Percentiles rank a stretch among this genome's conserved stretches.
Conservation (phyloP, 2,888 invertebrate species). For the Sipunculus nudus region DNA sequence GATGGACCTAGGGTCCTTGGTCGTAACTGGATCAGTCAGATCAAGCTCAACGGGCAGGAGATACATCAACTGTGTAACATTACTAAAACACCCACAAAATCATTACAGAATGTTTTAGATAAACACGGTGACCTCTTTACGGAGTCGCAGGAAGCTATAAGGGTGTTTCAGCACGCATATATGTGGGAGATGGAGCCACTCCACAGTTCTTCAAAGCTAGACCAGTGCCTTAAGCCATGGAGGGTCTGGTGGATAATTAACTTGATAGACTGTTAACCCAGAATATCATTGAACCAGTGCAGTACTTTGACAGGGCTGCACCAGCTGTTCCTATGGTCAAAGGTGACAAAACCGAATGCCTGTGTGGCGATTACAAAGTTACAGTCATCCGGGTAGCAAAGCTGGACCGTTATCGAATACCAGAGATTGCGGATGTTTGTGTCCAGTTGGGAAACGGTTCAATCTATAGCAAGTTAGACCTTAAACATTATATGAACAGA, state of each 20-base stretch:
- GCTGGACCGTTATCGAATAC: constrained; percentile 31
- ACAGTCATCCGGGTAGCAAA: constrained; percentile 24
- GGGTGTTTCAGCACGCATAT: constrained; percentile 6
- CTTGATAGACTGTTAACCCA: constrained; percentile 1
- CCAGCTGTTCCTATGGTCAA: constrained; percentile 35
- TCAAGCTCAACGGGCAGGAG: neutral
- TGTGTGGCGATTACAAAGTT: constrained; percentile 37
- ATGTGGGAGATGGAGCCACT: constrained; percentile 12
- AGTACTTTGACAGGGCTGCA: constrained; percentile 27
- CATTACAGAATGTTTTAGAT: neutral
- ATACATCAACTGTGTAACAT: neutral
- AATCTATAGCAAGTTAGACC: constrained; percentile 37
- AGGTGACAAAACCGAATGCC: constrained; percentile 5
- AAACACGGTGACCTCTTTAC: constrained; percentile 10
- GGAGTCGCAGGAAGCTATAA: constrained; percentile 7
- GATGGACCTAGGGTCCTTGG: neutral
- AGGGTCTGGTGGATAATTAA: constrained; percentile 4
- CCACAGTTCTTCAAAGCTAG: constrained; percentile 38
- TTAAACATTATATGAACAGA: constrained; percentile 37
- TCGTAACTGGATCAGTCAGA: neutral
- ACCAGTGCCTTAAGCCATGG: constrained; percentile 32
- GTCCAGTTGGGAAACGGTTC: constrained; percentile 26
- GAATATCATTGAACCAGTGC: constrained; percentile 17
- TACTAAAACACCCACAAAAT: neutral
- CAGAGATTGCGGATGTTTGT: constrained; percentile 29